phyloP scores from a whole-genome alignment of 64 coral and sea anemone genomes.

The Anthopleura sola region DNA sequence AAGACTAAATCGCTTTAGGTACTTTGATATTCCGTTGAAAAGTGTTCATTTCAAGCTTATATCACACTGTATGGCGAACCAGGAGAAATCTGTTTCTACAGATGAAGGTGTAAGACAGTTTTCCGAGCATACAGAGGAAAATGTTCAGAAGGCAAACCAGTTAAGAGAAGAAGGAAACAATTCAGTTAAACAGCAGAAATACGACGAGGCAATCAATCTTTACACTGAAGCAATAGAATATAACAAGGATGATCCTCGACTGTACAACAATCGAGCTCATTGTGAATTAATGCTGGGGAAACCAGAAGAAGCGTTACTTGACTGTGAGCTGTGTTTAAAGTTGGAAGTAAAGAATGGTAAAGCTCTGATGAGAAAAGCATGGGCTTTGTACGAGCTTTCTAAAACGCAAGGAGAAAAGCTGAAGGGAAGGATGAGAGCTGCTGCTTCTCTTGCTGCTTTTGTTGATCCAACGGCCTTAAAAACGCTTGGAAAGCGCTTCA shows the following conservation, averaged over 20 bases:
- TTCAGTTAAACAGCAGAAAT: slow-evolving; percentile 31
- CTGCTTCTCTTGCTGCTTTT: slow-evolving; percentile 32
- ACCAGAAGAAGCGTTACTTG: slow-evolving; percentile 47
- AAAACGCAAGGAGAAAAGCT: slow-evolving; percentile 11
- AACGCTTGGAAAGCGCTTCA: not conserved
- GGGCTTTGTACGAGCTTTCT: slow-evolving; percentile 51
- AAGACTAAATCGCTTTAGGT: slow-evolving; percentile 1
- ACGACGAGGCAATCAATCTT: slow-evolving; percentile 24
- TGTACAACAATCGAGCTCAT: slow-evolving; percentile 60
- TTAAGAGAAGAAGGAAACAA: slow-evolving; percentile 60
- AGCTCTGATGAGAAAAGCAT: slow-evolving; percentile 65
- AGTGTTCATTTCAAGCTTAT: slow-evolving; percentile 55
- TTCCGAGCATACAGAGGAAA: not conserved
- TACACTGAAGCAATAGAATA: slow-evolving; percentile 60
- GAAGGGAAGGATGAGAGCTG: slow-evolving; percentile 16
- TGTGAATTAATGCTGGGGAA: slow-evolving; percentile 58
- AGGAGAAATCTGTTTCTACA: not conserved
- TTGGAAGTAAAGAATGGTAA: slow-evolving; percentile 39
- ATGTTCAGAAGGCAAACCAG: slow-evolving; percentile 13
- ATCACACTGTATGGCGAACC: slow-evolving; percentile 52
- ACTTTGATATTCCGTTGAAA: slow-evolving; percentile 42
- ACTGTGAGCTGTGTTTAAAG: slow-evolving; percentile 80
- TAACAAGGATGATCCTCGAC: slow-evolving; percentile 29
- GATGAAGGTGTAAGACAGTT: not conserved
- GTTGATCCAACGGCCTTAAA: slow-evolving; percentile 23